Percentiles rank a stretch among this genome's conserved stretches.
Evolutionary conservation across 2,888 invertebrate genomes (phyloP).

Genomic region (Cylindroiulus punctatus): DNA sequence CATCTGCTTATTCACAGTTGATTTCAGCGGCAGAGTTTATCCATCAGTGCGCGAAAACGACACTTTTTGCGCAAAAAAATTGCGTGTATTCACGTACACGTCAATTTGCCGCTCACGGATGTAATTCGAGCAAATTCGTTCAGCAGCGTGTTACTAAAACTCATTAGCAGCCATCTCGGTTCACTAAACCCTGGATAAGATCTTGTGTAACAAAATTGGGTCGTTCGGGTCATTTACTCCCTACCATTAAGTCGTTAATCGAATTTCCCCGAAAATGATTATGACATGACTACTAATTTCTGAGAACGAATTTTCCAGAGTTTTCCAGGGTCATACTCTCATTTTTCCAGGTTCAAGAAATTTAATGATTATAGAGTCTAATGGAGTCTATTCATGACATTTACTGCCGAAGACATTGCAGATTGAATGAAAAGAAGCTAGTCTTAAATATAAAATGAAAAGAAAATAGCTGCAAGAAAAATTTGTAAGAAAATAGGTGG

Average conservation of each 20-base stretch:
- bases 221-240: background rate
- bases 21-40: background rate
- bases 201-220: background rate
- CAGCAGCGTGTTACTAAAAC: slow-evolving; percentile 21
- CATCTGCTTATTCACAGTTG: background rate
- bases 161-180: slow-evolving; percentile 7
- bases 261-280: background rate
- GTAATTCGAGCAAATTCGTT: slow-evolving; percentile 21
- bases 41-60: background rate
- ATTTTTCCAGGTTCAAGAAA: no score
- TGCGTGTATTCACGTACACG: background rate
- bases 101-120: no score
- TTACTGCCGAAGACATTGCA: no score
- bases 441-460: no score
- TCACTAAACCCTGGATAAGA: background rate
- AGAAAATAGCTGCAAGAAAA: no score
- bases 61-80: background rate
- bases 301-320: no score
- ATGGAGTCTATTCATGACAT: no score
- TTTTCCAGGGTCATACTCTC: no score
- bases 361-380: no score
- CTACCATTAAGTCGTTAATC: background rate
- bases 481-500: no score
- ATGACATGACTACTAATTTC: no score
- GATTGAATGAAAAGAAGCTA: no score